Evolutionary conservation across 2,113 vertebrate species (phyloP), one percentile per base, ranked within the genome.

Genomic region (Maccullochella peelii): DNA sequence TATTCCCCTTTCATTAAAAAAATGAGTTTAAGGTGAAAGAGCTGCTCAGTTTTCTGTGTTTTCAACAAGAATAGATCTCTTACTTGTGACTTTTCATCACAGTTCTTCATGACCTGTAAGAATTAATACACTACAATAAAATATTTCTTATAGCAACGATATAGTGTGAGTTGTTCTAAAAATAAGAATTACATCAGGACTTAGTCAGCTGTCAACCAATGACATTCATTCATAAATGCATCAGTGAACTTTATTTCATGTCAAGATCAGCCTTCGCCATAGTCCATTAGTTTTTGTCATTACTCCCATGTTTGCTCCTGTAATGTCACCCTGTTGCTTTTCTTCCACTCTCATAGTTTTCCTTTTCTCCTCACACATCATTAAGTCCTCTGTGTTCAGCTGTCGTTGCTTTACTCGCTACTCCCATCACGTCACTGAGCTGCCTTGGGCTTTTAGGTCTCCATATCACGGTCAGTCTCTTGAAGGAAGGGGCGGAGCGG

Each of bases 331-430:
- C 7, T 42, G 63, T 15, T 74, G 49, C 38, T 76, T 16, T 58
- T 85, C 65, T 27, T 65, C 6, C 6, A 57, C 23, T 73, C 9
- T 65, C 30, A 23, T 33, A 61, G 21, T 67, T 77, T 30, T 70
- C 21, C 1, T 18, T 63, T 65, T 5, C 30, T 73, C 50, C n/a
- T 67, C 59, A 18, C 33, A 47, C 65, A 14, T 80, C 61, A 85
- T 84, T 80, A 73, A 52, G 57, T 73, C 25, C 27, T 82, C 42
- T 44, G 58, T 71, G 71, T 70, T 73, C 77, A 69, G 40, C 72
- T 73, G 10, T 20, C 10, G 1, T 8, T 76, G 36, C 30, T 71
- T 76, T 59, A 58, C 38, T 77, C 11, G 1, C 20, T 21, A 20
- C 47, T 68, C 50, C n/a, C 25, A n/a, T 57, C 47, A 25, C n/a